These are phyloP conservation scores for Thecocarcelia acutangulata DNA, from an alignment of 2,888 invertebrate species.

Conservation along the genomic window DNA sequence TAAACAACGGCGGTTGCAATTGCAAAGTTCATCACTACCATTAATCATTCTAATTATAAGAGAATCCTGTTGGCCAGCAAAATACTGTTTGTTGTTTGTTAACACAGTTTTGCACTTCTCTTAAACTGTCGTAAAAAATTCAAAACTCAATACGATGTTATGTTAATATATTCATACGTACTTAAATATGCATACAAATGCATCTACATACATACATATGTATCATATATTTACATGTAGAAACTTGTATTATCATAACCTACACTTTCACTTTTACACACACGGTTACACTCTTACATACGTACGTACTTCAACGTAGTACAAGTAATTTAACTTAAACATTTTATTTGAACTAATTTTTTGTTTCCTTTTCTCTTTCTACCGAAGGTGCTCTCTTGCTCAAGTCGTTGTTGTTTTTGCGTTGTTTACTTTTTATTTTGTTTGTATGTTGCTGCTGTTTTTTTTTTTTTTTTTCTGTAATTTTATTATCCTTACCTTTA, in stretches of 20 bases:
- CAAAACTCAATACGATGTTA: too few species aligned
- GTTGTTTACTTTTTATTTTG: slow-evolving; percentile 38
- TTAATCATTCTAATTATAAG: not conserved
- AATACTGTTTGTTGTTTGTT: not conserved
- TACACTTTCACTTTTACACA: not conserved
- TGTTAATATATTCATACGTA: not conserved
- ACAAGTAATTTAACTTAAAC: slow-evolving; percentile 42
- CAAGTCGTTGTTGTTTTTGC: slow-evolving; percentile 3
- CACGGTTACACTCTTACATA: not conserved
- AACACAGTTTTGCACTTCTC: slow-evolving; percentile 39
- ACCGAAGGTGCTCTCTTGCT: not conserved
- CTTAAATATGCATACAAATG: not conserved
- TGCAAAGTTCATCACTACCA: not conserved
- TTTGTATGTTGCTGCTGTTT: slow-evolving; percentile 20
- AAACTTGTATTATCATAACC: too few species aligned
- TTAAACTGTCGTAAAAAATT: too few species aligned
- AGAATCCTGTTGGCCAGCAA: too few species aligned
- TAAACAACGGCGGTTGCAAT: too few species aligned
- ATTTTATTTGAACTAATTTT: slow-evolving; percentile 35
- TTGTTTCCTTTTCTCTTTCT: not conserved
- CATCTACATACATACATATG: too few species aligned
- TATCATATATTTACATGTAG: too few species aligned
- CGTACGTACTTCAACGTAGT: not conserved
- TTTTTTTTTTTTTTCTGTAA: slow-evolving; percentile 16
- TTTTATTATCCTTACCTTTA: slow-evolving; percentile 47